Evolutionary conservation across 2,797 vertebrate species (phyloP), one percentile per base, ranked within the genome.

Genomic region (Mycteria americana): DNA sequence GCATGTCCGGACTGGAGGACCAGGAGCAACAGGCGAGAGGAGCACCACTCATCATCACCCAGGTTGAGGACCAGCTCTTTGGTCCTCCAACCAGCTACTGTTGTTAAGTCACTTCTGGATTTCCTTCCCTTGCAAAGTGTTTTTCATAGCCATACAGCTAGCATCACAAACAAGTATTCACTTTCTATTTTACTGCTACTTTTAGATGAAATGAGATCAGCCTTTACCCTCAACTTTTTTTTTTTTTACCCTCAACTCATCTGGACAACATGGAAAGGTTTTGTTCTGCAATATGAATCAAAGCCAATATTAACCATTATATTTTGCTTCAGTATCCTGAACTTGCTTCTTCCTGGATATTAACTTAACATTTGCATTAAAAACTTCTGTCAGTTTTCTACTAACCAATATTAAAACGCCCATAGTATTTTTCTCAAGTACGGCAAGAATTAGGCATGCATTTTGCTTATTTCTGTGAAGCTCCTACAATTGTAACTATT

Each of bases 1-100:
- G 16, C 0, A 0, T 0, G 1, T 35, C 10, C 27, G 2, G 13
- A 14, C 2, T 30, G 7, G 30, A 45, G 33, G 17, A 54, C 9
- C 14, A 51, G 62, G 39, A 75, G 51, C 16, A 11, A 43, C 35
- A 53, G 11, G 12, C 2, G 10, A 50, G 33, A 59, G 13, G 4
- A 77, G 9, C 21, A 30, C 3, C 11, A 5, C 2, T 28, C 16
- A 0, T 6, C 17, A 9, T 3, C 9, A 63, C 8, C 21, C 41
- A 31, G 14, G 4, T n/a, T 5, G 1, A 54, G 11, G 43, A 75
- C 10, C 37, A 53, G 6, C 39, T 59, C 30, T 60, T 50, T 7
- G 16, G 22, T 18, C n/a, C n/a, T n/a, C n/a, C n/a, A n/a, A n/a
- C n/a, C n/a, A n/a, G 9, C 14, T 48, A 8, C 21, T 7, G 4